Evolutionary conservation across 2,797 vertebrate species (phyloP), one percentile per base, ranked within the genome.

Genomic region (Coregonus suidteri): DNA sequence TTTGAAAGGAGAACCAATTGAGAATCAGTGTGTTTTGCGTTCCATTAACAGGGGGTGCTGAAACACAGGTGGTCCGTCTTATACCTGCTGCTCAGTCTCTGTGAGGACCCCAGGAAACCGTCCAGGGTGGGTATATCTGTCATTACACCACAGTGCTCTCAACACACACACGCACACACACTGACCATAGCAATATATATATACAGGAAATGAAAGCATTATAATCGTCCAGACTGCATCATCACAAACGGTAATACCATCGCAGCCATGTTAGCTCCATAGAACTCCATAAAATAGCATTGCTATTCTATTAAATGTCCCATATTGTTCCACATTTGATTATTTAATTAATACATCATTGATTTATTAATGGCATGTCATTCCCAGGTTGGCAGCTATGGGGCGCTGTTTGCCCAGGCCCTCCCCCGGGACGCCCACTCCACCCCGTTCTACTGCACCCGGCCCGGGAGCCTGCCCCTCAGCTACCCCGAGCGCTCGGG

Each of bases 51-150:
- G 98, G 95, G 96, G 16, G 89, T 99, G 80, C 90, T 99, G 90
- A 99, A 98, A 91, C 97, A 99, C 84, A 97, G 96, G 88, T 99
- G 98, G 98, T 96, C 98, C 73, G 93, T 98, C 74, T 95, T 99
- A 83, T 99, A 99, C 93, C 93, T 99, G 92, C 89, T 99, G 88
- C 96, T 99, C 76, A 99, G 96, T 88, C 97, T 99, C 76, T 97
- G 96, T 84, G 98, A 99, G 90, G 98, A 99, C 86, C 98, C 98
- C 14, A 96, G 97, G 59, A 99, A 96, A 82, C 97, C 96, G 0
- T 93, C 96, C 74, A 92, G 87, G 87, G 59, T 56, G 71, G 53
- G 71, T 59, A 34, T 56, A 53, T 4, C 16, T 14, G 13, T 35
- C 15, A 37, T 35, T 41, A 64, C n/a, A 73, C 14, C 25, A 31